These are phyloP conservation scores for Apodemia zela DNA, from an alignment of 2,888 invertebrate species.

Conservation along the genomic window DNA sequence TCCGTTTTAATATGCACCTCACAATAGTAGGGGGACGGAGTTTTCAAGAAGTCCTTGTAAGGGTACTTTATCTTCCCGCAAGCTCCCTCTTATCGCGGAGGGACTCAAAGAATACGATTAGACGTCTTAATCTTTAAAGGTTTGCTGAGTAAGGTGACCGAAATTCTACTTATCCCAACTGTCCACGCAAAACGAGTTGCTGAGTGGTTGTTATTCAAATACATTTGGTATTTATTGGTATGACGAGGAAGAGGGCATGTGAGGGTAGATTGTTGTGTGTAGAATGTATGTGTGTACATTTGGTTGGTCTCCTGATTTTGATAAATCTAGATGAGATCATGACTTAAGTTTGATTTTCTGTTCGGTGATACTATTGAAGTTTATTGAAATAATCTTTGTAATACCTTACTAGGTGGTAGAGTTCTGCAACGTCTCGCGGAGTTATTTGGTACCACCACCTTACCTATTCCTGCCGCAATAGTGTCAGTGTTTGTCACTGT, in stretches of 20 bases:
- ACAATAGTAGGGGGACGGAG: constrained; percentile 68
- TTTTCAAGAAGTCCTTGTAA: constrained; percentile 67
- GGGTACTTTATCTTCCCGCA: constrained; percentile 71
- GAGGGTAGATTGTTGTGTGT: background rate
- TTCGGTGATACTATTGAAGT: too few species aligned
- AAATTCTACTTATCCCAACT: constrained; percentile 25
- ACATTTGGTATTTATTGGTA: constrained; percentile 6
- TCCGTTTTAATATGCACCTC: constrained; percentile 72
- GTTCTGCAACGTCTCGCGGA: too few species aligned
- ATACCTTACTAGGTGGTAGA: too few species aligned
- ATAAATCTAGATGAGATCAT: too few species aligned
- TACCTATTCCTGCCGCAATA: too few species aligned
- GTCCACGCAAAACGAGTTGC: constrained; percentile 20
- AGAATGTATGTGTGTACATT: too few species aligned
- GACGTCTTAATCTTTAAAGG: constrained; percentile 64
- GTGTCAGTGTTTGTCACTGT: too few species aligned
- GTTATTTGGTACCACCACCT: too few species aligned
- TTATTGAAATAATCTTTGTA: too few species aligned
- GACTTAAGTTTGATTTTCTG: too few species aligned
- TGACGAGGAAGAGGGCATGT: background rate
- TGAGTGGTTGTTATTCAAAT: constrained; percentile 10
- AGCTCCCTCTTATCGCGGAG: constrained; percentile 53
- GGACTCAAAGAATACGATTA: constrained; percentile 59
- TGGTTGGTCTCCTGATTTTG: too few species aligned
- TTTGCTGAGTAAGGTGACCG: constrained; percentile 39